Conservation (phyloP, 2,113 vertebrate species). For the Empidonax traillii region DNA sequence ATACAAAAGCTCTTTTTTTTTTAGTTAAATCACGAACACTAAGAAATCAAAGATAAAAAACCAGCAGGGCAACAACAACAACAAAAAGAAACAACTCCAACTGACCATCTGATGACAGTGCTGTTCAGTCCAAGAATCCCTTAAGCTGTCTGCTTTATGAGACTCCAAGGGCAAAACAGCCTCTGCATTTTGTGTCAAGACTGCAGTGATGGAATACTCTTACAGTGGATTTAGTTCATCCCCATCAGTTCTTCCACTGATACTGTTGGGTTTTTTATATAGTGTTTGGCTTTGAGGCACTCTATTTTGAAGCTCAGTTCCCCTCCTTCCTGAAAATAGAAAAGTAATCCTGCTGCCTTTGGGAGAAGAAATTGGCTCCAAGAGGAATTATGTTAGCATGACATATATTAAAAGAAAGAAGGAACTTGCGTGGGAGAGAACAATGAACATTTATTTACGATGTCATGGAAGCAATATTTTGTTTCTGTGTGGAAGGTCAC, state of each 20-base stretch:
- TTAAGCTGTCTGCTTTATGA: background rate
- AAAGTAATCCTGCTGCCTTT: background rate
- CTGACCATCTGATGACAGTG: background rate
- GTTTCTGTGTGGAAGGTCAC: background rate
- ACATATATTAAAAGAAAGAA: background rate
- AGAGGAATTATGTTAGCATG: background rate
- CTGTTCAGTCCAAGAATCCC: background rate
- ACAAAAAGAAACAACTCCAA: background rate
- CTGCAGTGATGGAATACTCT: background rate
- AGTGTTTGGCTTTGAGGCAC: background rate
- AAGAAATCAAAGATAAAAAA: background rate
- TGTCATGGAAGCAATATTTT: background rate
- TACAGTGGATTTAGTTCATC: background rate
- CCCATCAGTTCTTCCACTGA: background rate
- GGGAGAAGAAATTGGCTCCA: background rate
- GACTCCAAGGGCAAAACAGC: background rate
- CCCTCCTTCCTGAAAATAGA: background rate
- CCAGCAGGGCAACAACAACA: background rate
- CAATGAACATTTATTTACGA: background rate
- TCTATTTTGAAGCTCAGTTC: background rate
- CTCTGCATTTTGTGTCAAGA: background rate
- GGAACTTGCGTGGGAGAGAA: background rate
- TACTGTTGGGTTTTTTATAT: background rate
- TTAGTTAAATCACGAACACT: background rate
- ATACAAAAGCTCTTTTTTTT: background rate